Percentiles rank a stretch among this genome's conserved stretches.
phyloP scores from a whole-genome alignment of 2,888 invertebrate genomes.

The Meghimatium bilineatum region DNA sequence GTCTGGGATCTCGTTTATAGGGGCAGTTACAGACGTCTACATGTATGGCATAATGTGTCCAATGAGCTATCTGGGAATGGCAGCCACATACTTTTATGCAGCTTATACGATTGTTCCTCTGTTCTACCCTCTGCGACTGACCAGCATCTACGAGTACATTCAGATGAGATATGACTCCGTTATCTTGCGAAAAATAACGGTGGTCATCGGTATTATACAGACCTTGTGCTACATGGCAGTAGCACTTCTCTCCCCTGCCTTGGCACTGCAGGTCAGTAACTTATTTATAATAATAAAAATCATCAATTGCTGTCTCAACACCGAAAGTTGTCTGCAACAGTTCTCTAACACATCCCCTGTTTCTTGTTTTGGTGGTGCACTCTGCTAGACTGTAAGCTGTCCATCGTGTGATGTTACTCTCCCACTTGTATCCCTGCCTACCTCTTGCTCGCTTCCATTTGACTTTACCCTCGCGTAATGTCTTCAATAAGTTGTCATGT shows the following conservation, averaged over 20 bases:
- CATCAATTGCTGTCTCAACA: too few species aligned
- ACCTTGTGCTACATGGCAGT: slow-evolving; percentile 60
- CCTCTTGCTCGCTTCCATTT: too few species aligned
- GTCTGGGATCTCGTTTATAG: slow-evolving; percentile 63
- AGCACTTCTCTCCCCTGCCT: slow-evolving; percentile 57
- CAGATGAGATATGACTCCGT: slow-evolving; percentile 57
- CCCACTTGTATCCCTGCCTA: too few species aligned
- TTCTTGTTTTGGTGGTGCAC: too few species aligned
- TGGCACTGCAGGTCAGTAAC: slow-evolving; percentile 56
- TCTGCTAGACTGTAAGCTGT: too few species aligned
- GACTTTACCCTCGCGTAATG: too few species aligned
- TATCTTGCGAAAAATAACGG: slow-evolving; percentile 55
- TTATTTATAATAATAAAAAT: too few species aligned
- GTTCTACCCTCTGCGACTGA: slow-evolving; percentile 59
- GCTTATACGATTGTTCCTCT: slow-evolving; percentile 56
- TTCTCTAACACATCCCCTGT: too few species aligned
- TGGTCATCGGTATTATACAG: slow-evolving; percentile 59
- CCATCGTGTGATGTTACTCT: too few species aligned
- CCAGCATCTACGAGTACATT: slow-evolving; percentile 63
- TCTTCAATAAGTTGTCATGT: too few species aligned
- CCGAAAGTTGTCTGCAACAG: too few species aligned
- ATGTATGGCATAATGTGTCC: slow-evolving; percentile 56
- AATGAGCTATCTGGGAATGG: slow-evolving; percentile 50
- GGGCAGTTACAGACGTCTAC: slow-evolving; percentile 60
- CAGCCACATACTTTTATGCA: slow-evolving; percentile 51